Evolutionary conservation across 2,113 vertebrate genomes (phyloP).

Genomic region (Hemiscyllium ocellatum): DNA sequence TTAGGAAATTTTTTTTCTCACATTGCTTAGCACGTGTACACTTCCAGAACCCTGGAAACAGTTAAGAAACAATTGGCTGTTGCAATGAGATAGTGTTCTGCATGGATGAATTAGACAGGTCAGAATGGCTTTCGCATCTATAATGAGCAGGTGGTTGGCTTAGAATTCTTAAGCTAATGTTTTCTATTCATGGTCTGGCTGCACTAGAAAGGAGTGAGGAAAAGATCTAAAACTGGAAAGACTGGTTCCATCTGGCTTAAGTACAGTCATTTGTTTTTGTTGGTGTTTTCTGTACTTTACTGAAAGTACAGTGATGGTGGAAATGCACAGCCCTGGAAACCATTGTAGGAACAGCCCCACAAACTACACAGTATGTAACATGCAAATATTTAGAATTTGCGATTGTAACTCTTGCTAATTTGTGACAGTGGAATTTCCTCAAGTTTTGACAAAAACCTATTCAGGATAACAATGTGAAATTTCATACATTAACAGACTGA

Average conservation of each 20-base stretch:
- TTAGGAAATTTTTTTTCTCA: neutral
- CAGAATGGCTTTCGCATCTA: neutral
- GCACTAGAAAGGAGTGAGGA: neutral
- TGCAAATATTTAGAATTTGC: neutral
- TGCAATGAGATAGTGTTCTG: neutral
- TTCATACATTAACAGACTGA: neutral
- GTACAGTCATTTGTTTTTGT: neutral
- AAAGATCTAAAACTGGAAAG: neutral
- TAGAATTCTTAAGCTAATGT: neutral
- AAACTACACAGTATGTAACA: neutral
- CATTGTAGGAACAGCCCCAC: neutral
- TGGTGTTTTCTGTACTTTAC: neutral
- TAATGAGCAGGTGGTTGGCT: neutral
- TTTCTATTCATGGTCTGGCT: neutral
- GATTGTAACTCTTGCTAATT: neutral
- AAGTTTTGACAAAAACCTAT: neutral
- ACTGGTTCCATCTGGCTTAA: neutral
- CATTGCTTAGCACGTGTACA: neutral
- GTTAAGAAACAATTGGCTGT: neutral
- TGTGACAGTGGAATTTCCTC: neutral
- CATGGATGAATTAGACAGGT: neutral
- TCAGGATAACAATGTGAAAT: neutral
- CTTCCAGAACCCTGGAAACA: neutral
- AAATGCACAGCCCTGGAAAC: neutral
- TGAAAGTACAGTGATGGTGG: neutral